Base-by-base conservation (phyloP, 2,113 vertebrate genomes). In the Dicrurus megarhynchus region DNA sequence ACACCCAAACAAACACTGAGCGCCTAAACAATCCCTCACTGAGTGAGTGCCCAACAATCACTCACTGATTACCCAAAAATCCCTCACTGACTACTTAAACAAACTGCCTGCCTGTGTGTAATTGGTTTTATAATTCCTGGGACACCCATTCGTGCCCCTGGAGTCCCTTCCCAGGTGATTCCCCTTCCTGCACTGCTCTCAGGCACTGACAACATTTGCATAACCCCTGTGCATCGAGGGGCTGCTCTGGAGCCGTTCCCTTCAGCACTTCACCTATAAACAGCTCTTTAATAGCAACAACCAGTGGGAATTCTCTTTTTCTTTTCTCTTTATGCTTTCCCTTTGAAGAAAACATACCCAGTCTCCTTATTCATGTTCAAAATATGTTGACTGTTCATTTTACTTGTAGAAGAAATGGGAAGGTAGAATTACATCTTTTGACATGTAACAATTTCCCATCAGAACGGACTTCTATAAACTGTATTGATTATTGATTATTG, bases 11-110 rank as follows among this genome's bases (percentile, higher is more conserved):
- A 41, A 39, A 26, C 57, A 26, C 10, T 37, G n/a, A 27, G 16
- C 23, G 10, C 35, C 24, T 3, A 17, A 37, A 28, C 37, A 52
- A 17, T 52, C 27, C 50, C 27, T 52, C 50, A 11, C 50, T n/a
- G n/a, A n/a, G n/a, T 17, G 27, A 52, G 26, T 28, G 50, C 50
- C 50, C 49, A 27, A 16, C 5, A 41, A 5, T 8, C 47, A 3
- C 8, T 12, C 27, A 3, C 7, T 10, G 63, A 8, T 1, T 0
- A 2, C 53, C n/a, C 19, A 23, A 30, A 14, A 49, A 9, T 11
- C 39, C 11, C 27, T 30, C 65, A 4, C 8, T 39, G 60, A 2
- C 10, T 2, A 3, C 15, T 41, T 73, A n/a, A 39, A 57, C 3
- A n/a, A 24, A 18, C 13, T 22, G 24, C 37, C 53, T 24, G 18